Evolutionary conservation across 92 coral and sea anemone genomes (phyloP), one percentile per base, ranked within the genome.

Genomic region (Actinernus sp.): DNA sequence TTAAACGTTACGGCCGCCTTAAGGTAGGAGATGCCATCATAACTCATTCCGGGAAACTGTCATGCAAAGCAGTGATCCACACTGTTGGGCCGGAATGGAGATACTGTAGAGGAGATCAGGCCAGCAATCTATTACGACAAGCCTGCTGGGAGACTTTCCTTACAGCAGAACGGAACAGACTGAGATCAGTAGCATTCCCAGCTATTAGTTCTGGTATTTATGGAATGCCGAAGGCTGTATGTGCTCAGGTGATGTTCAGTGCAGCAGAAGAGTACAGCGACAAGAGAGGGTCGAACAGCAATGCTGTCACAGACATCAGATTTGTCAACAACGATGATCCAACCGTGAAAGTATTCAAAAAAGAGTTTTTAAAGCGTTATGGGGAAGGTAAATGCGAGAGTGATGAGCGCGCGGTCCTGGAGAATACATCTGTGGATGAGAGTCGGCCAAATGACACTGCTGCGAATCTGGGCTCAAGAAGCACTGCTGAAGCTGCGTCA

Each of bases 31-130:
- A 90, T 0, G 92, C 74, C 1, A 76, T 59, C 6, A 0, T 25
- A 1, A 90, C 98, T 0, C 54, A 24, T 0, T 41, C 84, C 7
- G 98, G 98, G 0, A 44, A 68, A 0, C 76, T 93, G 38, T 55
- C 36, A n/a, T 93, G 98, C 41, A 70, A 65, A 45, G 52, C 26
- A 61, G 63, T 84, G 2, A 53, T 84, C 24, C 97, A 90, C 58
- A 86, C 88, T 14, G 97, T 75, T 19, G 97, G 97, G 9, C 97
- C 95, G 13, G 69, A n/a, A 8, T 85, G 82, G 83, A 19, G 26
- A 0, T 12, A 16, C 20, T 26, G 38, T 18, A 79, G 74, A 6
- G 8, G 23, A n/a, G 58, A 40, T 13, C 23, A 61, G 0, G 36
- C 75, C 20, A 55, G 32, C 22, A 47, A 31, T 23, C 25, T 65